Base-by-base conservation (phyloP, 2,797 vertebrate species). In the Phataginus tetradactyla region DNA sequence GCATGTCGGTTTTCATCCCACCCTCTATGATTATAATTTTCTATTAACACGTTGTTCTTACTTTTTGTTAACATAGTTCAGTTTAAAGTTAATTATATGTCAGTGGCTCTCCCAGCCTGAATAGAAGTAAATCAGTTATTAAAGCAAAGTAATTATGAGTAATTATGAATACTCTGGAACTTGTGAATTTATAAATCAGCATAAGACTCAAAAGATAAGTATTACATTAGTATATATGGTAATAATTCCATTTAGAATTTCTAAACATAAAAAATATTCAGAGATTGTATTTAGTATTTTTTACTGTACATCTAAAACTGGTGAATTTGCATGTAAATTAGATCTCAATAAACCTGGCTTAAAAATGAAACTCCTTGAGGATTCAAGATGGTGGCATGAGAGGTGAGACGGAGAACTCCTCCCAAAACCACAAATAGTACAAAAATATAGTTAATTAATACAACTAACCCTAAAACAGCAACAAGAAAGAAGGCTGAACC, bases 161-260 rank as follows among this genome's bases (percentile, higher is more conserved):
- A 80, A 71, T 94, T 94, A 53, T 85, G 27, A 96, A 68, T 81
- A 80, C 27, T 21, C 32, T 71, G 71, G 2, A 59, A 85, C 27
- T 92, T 87, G 66, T 8, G 66, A 42, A 74, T 69, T 81, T 64
- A 86, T 94, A 85, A 85, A 71, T 85, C 83, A 91, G 77, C n/a
- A 53, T 7, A 71, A 1, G 12, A 49, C 13, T 59, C 21, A 64
- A 93, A 92, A 49, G 27, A 53, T 89, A 64, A 12, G 21, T 80
- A 39, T 45, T 95, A 80, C 95, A 84, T 87, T 63, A 79, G 27
- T 63, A 1, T 75, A 61, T 68, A 59, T 90, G 5, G 49, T 96
- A 91, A 91, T 86, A 17, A 69, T 66, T 6, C 9, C 63, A 83
- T 83, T 90, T 86, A 51, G 83, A 77, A 91, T 78, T 78, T 81